These are phyloP conservation scores for Pyrochroa serraticornis DNA, from an alignment of 2,888 invertebrate species.

Conservation along the genomic window DNA sequence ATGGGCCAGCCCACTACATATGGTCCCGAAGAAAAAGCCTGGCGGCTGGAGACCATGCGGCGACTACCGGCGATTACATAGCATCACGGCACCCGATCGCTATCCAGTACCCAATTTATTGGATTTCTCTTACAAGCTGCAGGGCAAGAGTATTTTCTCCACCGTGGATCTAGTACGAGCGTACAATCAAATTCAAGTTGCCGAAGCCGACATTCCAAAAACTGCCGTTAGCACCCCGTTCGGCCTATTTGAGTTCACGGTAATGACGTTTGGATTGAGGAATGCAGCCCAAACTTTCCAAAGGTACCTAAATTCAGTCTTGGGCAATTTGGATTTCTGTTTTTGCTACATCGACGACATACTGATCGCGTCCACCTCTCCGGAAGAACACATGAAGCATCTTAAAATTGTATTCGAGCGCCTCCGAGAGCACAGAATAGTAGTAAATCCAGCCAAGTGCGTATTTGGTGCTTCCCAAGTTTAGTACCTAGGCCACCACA, in stretches of 20 bases:
- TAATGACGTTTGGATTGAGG: too few species aligned
- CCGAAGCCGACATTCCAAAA: not conserved
- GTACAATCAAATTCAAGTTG: constrained; percentile 4
- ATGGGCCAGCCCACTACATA: constrained; percentile 2
- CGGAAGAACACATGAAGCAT: constrained; percentile 37
- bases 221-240: too few species aligned
- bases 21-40: constrained; percentile 35
- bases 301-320: constrained; percentile 49
- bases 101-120: constrained; percentile 42
- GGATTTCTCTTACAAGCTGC: too few species aligned
- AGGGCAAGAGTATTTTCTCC: too few species aligned
- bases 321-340: constrained; percentile 43
- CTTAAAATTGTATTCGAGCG: constrained; percentile 34
- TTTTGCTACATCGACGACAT: constrained; percentile 50
- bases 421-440: constrained; percentile 37
- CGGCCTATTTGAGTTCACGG: too few species aligned
- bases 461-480: constrained; percentile 33
- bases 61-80: constrained; percentile 53
- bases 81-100: constrained; percentile 18
- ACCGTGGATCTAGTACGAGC: constrained; percentile 5
- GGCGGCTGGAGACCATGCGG: constrained; percentile 50
- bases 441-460: constrained; percentile 46
- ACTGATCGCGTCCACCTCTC: constrained; percentile 32
- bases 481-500: constrained; percentile 21
- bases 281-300: too few species aligned